A percentile compares a stretch with the other conserved stretches of the same genome.
These are phyloP conservation scores for Orussus abietinus DNA, from an alignment of 1,140 invertebrate species.

Conservation along the genomic window DNA sequence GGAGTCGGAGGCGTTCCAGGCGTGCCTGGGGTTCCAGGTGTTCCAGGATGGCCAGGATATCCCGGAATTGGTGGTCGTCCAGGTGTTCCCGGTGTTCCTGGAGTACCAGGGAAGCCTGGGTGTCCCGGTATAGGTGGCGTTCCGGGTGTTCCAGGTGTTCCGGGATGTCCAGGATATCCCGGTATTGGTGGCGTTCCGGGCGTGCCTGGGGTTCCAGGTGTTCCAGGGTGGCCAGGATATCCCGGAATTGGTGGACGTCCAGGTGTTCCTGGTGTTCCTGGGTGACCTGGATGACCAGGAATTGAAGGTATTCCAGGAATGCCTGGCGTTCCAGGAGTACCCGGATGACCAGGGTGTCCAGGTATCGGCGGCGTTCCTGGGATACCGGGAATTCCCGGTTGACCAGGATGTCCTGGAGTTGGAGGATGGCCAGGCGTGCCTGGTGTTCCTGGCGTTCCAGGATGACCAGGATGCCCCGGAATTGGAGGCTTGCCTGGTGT, in stretches of 20 bases:
- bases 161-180: not conserved
- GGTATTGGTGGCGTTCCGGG: slow-evolving; percentile 7
- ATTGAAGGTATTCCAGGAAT: slow-evolving; percentile 36
- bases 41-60: not conserved
- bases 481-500: slow-evolving; percentile 4
- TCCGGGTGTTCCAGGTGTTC: not conserved
- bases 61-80: not conserved
- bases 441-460: slow-evolving; percentile 28
- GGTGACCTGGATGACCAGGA: slow-evolving; percentile 14
- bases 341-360: not conserved
- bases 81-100: not conserved
- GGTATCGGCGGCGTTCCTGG: slow-evolving; percentile 17
- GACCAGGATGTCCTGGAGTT: slow-evolving; percentile 43
- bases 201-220: slow-evolving; percentile 17
- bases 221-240: slow-evolving; percentile 21
- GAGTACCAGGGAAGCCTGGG: slow-evolving; percentile 4
- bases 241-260: slow-evolving; percentile 36
- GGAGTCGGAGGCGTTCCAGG: slow-evolving; percentile 17
- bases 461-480: not conserved
- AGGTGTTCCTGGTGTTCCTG: slow-evolving; percentile 26
- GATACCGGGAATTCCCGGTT: slow-evolving; percentile 38
- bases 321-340: slow-evolving; percentile 51
- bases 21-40: slow-evolving; percentile 12
- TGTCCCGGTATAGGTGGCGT: slow-evolving; percentile 15
- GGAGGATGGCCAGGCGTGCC: slow-evolving; percentile 25